Evolutionary conservation across 2,113 vertebrate genomes (phyloP).

Genomic region (Montifringilla adamsi): DNA sequence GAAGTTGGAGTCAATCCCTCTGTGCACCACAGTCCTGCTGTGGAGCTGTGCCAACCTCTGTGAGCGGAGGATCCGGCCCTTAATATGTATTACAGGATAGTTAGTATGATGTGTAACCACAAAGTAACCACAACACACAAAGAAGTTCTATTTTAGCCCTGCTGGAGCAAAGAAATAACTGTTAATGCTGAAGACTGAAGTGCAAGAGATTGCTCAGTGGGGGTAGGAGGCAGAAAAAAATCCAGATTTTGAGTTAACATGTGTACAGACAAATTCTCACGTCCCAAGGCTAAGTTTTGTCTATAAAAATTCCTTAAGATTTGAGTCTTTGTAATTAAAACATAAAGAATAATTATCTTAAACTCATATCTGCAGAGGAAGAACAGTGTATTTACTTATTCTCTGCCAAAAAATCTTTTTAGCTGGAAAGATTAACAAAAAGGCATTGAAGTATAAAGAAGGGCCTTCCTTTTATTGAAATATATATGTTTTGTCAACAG

Average conservation of each 20-base stretch:
- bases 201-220: not conserved
- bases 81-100: not conserved
- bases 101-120: conserved; percentile 9
- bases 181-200: not conserved
- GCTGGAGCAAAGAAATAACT: not conserved
- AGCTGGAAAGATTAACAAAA: not conserved
- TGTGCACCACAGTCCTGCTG: not conserved
- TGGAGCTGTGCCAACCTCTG: not conserved
- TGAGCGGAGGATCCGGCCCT: not conserved
- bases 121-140: not conserved
- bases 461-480: not conserved
- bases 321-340: conserved; percentile 17
- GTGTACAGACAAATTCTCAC: not conserved
- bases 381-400: conserved; percentile 3
- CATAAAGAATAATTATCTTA: conserved; percentile 2
- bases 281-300: conserved; percentile 14
- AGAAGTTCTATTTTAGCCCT: conserved; percentile 32
- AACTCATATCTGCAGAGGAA: conserved; percentile 27
- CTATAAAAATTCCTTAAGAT: not conserved
- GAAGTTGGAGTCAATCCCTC: not conserved
- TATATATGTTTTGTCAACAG: not conserved
- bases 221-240: not conserved
- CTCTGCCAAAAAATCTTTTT: conserved; percentile 16
- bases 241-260: not conserved
- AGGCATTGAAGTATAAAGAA: not conserved